phyloP scores from a whole-genome alignment of 2,797 vertebrate genomes.

The Pseudotriccus pelzelni region DNA sequence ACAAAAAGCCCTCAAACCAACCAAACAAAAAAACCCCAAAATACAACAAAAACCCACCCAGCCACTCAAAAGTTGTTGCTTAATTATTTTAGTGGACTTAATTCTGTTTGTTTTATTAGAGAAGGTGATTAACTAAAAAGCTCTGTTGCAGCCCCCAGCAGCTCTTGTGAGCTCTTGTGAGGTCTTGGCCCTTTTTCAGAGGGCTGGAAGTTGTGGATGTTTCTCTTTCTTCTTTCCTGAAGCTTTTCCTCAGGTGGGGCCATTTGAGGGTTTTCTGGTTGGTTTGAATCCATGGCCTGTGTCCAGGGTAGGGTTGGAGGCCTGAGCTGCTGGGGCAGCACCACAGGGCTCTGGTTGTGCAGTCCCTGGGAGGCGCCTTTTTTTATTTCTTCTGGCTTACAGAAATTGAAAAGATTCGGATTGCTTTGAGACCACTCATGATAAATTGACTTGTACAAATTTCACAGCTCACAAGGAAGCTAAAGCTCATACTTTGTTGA shows the following conservation, averaged over 20 bases:
- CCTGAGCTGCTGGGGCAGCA: no score
- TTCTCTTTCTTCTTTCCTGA: no score
- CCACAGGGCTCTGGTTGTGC: background rate
- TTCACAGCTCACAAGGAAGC: background rate
- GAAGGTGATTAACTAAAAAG: fast-evolving
- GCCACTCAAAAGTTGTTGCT: background rate
- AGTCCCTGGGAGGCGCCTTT: background rate
- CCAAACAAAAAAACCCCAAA: background rate
- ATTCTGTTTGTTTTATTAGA: background rate
- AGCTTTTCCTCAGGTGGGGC: no score
- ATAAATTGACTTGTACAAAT: background rate
- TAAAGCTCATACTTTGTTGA: fast-evolving
- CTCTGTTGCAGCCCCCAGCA: background rate
- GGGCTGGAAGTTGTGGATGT: no score
- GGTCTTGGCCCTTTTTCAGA: no score
- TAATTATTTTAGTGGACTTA: background rate
- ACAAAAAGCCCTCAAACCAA: background rate
- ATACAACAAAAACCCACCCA: background rate
- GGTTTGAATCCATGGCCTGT: no score
- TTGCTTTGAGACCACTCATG: background rate
- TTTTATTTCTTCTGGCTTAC: background rate
- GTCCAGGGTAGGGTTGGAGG: no score
- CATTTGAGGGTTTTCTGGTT: no score
- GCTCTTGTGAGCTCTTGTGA: background rate
- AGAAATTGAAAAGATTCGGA: background rate